These are phyloP conservation scores for Malthinus seriepunctatus DNA, from an alignment of 2,888 invertebrate genomes.

Conservation along the genomic window DNA sequence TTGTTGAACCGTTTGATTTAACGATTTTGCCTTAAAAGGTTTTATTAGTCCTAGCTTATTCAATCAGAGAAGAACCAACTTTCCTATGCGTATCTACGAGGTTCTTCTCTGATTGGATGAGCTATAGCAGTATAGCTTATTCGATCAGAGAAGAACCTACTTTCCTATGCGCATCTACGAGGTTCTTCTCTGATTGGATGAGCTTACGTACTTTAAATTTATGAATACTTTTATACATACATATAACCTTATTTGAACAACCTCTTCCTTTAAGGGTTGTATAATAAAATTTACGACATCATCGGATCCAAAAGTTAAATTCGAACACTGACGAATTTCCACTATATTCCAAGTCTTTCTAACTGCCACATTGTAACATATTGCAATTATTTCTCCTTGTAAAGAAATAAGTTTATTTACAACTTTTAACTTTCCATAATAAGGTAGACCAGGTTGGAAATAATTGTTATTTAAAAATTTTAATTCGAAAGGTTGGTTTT, in stretches of 20 bases:
- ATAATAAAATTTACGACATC: slow-evolving; percentile 45
- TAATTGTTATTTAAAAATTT: slow-evolving; percentile 64
- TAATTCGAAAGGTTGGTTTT: slow-evolving; percentile 60
- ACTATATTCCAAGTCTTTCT: slow-evolving; percentile 49
- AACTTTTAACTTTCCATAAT: slow-evolving; percentile 59
- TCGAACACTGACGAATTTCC: slow-evolving; percentile 45
- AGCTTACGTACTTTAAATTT: not conserved
- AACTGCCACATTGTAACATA: slow-evolving; percentile 51
- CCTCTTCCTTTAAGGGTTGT: slow-evolving; percentile 46
- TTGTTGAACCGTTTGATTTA: slow-evolving; percentile 38
- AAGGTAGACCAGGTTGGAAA: slow-evolving; percentile 73
- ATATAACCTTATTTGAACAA: slow-evolving; percentile 46
- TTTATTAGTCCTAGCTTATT: too few relatives aligned
- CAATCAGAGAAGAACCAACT: too few relatives aligned
- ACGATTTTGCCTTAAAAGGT: slow-evolving; percentile 47
- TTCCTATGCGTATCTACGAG: too few relatives aligned
- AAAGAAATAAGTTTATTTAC: slow-evolving; percentile 21
- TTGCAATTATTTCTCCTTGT: slow-evolving; percentile 42
- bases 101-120: too few relatives aligned
- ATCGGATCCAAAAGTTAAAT: slow-evolving; percentile 41
- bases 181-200: too few relatives aligned
- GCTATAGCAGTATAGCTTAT: too few relatives aligned
- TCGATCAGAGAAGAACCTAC: too few relatives aligned
- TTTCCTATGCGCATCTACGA: not conserved
- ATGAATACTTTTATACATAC: slow-evolving; percentile 38